phyloP scores from a whole-genome alignment of 1,140 invertebrate genomes.

The Rhagoletis zephyria region DNA sequence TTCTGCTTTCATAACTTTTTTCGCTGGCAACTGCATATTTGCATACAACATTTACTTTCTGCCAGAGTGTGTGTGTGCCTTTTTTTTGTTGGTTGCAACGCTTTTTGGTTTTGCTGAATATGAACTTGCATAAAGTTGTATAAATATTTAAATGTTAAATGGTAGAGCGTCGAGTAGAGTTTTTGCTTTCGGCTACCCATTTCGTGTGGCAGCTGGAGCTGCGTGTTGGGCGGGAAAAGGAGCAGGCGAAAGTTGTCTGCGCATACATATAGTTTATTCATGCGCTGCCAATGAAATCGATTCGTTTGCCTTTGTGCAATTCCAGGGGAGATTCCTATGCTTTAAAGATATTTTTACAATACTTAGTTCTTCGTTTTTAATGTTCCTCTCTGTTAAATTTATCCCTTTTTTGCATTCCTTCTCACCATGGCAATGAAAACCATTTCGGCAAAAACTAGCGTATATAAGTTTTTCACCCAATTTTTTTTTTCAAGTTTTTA shows the following conservation, averaged over 20 bases:
- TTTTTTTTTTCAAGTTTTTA: background rate
- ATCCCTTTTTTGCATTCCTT: background rate
- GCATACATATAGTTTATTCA: slow-evolving; percentile 44
- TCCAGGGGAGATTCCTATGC: background rate
- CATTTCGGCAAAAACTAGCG: slow-evolving; percentile 12
- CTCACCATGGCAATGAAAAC: background rate
- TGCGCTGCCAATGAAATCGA: slow-evolving; percentile 52
- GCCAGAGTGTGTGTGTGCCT: background rate
- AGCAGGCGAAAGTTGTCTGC: slow-evolving; percentile 41
- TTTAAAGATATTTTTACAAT: background rate
- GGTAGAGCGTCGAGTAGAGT: background rate
- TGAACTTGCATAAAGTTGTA: slow-evolving; percentile 28
- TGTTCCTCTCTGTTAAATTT: background rate
- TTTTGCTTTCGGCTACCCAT: background rate
- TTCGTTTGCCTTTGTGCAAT: slow-evolving; percentile 23
- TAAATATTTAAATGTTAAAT: slow-evolving; percentile 50
- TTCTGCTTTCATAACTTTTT: slow-evolving; percentile 45
- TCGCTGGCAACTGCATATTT: slow-evolving; percentile 22
- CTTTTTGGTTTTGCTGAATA: slow-evolving; percentile 23
- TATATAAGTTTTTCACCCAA: background rate
- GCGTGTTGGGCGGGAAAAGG: background rate
- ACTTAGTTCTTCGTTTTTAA: background rate
- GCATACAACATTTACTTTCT: slow-evolving; percentile 21
- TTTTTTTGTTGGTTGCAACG: background rate
- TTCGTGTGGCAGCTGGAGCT: background rate